A percentile compares a stretch with the other conserved stretches of the same genome.
Evolutionary conservation across 2,888 invertebrate species (phyloP).

Genomic region (Strigamia transsilvanica): DNA sequence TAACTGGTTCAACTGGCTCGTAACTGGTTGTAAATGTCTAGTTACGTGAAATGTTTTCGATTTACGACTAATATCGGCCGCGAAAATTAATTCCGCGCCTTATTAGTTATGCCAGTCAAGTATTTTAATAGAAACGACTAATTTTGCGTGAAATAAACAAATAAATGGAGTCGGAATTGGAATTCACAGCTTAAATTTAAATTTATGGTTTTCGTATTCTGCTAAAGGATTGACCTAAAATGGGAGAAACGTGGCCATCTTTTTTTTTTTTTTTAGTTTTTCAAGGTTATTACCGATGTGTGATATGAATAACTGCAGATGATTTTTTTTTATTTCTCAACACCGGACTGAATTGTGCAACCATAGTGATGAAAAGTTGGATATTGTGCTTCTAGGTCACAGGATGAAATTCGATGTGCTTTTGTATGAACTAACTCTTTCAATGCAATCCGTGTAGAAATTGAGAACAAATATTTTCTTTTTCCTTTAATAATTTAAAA

Average conservation of each 20-base stretch:
- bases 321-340: slow-evolving; percentile 1
- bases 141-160: background rate
- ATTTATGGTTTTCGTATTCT: background rate
- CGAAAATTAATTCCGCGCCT: background rate
- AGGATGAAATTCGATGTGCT: slow-evolving; percentile 29
- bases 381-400: slow-evolving; percentile 47
- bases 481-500: background rate
- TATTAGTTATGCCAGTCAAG: background rate
- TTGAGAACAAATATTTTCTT: background rate
- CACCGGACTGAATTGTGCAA: slow-evolving; percentile 43
- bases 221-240: too few relatives aligned
- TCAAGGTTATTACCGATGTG: slow-evolving; percentile 11
- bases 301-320: background rate
- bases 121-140: background rate
- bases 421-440: slow-evolving; percentile 20
- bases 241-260: background rate
- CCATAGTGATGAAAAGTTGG: slow-evolving; percentile 1
- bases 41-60: background rate
- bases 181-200: too few relatives aligned
- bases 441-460: background rate
- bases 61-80: background rate
- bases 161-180: too few relatives aligned
- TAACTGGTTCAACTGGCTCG: slow-evolving; percentile 36
- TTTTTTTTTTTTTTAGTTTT: background rate
- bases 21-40: background rate